Percentiles rank a stretch among this genome's conserved stretches.
Conservation (phyloP, 2,113 vertebrate genomes). For the Dermatemys mawii region DNA sequence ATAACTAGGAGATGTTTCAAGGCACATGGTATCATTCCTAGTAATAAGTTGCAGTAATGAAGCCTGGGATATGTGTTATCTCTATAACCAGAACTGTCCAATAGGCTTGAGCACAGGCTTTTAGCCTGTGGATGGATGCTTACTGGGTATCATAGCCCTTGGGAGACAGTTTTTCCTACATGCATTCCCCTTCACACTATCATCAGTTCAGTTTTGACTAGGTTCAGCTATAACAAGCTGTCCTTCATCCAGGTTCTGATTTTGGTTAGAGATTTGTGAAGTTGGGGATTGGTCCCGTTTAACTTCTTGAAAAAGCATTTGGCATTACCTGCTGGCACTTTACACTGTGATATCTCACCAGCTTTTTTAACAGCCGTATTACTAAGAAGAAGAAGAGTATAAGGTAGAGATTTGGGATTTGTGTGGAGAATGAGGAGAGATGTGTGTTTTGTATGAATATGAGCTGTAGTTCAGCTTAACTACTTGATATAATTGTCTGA, state of each 20-base stretch:
- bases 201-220: neutral
- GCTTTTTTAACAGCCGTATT: neutral
- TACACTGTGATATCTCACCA: accelerated
- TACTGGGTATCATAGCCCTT: neutral
- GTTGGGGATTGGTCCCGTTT: neutral
- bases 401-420: neutral
- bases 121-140: neutral
- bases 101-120: neutral
- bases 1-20: neutral
- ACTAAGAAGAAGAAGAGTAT: neutral
- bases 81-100: neutral
- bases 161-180: neutral
- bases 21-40: neutral
- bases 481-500: neutral
- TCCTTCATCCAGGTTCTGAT: neutral
- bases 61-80: neutral
- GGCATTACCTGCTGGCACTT: neutral
- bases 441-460: neutral
- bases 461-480: neutral
- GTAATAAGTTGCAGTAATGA: neutral
- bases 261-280: neutral
- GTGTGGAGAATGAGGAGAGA: too few species aligned
- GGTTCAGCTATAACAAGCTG: neutral
- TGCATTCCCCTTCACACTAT: neutral
- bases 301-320: neutral